Evolutionary conservation across 1,140 invertebrate species (phyloP).

Genomic region (Cyphomyrmex costatus): DNA sequence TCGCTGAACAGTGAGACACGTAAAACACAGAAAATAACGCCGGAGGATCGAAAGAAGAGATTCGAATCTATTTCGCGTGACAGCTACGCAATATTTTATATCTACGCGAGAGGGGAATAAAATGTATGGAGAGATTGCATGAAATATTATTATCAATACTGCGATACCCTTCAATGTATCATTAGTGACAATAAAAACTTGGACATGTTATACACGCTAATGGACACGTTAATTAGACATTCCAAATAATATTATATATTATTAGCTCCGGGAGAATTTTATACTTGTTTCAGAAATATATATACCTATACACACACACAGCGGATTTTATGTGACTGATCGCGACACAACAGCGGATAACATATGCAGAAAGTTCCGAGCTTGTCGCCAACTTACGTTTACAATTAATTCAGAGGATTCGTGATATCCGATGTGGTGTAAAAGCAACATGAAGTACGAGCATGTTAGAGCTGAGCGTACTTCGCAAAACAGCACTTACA

Average conservation of each 20-base stretch:
- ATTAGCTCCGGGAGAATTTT: conserved; percentile 35
- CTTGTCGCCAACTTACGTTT: conserved; percentile 46
- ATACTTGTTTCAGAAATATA: neutral
- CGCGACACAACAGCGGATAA: conserved; percentile 28
- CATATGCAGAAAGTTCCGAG: conserved; percentile 42
- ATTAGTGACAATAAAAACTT: conserved; percentile 18
- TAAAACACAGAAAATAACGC: conserved; percentile 60
- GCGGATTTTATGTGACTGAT: conserved; percentile 14
- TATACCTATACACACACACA: neutral
- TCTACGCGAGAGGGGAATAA: neutral
- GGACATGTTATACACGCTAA: neutral
- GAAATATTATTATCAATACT: conserved; percentile 20
- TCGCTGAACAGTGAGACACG: conserved; percentile 47
- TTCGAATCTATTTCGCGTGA: conserved; percentile 48
- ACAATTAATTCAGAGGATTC: conserved; percentile 61
- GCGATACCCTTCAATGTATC: neutral
- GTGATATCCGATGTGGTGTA: conserved; percentile 48
- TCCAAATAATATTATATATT: neutral
- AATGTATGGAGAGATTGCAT: conserved; percentile 33
- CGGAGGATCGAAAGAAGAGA: conserved; percentile 6
- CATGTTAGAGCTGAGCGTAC: conserved; percentile 38
- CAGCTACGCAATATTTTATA: neutral
- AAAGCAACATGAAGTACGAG: conserved; percentile 23
- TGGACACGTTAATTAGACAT: conserved; percentile 24
- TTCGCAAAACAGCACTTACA: conserved; percentile 59